Conservation (phyloP, 2,113 vertebrate species). For the Hyla sarda region DNA sequence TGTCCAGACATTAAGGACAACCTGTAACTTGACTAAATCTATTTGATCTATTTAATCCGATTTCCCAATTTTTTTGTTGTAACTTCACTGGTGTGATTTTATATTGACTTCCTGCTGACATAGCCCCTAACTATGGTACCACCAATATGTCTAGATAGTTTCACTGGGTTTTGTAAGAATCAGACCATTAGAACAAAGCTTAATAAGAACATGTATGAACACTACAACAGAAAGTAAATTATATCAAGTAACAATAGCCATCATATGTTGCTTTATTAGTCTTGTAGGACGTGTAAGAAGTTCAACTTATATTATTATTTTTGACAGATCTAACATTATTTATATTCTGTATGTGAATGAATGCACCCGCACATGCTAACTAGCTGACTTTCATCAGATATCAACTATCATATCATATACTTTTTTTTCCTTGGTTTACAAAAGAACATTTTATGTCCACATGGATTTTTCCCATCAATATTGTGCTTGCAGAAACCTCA, state of each 20-base stretch:
- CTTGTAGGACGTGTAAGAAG: not conserved
- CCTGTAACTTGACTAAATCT: too few relatives aligned
- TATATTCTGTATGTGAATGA: not conserved
- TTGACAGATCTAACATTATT: not conserved
- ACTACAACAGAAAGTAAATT: not conserved
- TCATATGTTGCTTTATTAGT: not conserved
- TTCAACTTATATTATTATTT: not conserved
- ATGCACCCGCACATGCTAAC: too few relatives aligned
- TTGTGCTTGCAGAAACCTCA: not conserved
- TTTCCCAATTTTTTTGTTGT: too few relatives aligned
- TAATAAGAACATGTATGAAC: not conserved
- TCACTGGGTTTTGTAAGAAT: not conserved
- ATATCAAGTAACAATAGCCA: not conserved
- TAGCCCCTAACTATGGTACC: not conserved
- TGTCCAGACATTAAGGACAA: too few relatives aligned
- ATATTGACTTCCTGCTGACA: not conserved
- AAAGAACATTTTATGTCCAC: slow-evolving; percentile 22
- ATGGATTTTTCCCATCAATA: not conserved
- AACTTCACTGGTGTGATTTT: not conserved
- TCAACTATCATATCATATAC: not conserved
- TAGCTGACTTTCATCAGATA: not conserved
- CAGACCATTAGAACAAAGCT: too few relatives aligned
- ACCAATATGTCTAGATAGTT: not conserved
- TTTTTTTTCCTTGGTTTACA: not conserved
- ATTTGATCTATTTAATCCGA: too few relatives aligned